Percentiles rank a stretch among this genome's conserved stretches.
phyloP scores from a whole-genome alignment of 2,113 vertebrate species.

The Pseudorectes ferrugineus region DNA sequence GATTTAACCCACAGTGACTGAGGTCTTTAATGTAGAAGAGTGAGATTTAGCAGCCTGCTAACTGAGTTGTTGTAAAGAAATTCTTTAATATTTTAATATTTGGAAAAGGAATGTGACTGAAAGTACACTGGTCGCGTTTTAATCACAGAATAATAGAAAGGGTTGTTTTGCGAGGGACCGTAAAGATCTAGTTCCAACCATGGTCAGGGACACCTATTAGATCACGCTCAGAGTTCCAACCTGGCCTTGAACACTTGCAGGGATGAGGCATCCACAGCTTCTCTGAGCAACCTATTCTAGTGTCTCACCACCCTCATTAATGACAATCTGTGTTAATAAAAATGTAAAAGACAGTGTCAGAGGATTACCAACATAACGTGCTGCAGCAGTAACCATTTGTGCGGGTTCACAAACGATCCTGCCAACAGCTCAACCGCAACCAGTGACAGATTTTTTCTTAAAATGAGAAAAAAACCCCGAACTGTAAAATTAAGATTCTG shows the following conservation, averaged over 20 bases:
- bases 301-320: not conserved
- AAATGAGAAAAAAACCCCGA: not conserved
- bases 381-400: not conserved
- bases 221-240: not conserved
- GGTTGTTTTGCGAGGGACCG: not conserved
- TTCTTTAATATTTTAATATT: not conserved
- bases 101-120: not conserved
- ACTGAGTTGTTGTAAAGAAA: not conserved
- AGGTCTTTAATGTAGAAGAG: not conserved
- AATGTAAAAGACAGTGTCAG: not conserved
- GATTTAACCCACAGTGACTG: not conserved
- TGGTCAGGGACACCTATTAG: not conserved
- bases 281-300: not conserved
- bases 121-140: not conserved
- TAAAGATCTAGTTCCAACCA: not conserved
- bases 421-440: not conserved
- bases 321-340: not conserved
- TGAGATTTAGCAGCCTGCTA: not conserved
- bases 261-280: not conserved
- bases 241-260: not conserved
- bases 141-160: not conserved
- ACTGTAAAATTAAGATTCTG: not conserved
- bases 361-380: not conserved
- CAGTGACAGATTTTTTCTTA: not conserved
- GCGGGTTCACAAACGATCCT: not conserved